Conservation (phyloP, 2,888 invertebrate species). For the Aphrophora alni region DNA sequence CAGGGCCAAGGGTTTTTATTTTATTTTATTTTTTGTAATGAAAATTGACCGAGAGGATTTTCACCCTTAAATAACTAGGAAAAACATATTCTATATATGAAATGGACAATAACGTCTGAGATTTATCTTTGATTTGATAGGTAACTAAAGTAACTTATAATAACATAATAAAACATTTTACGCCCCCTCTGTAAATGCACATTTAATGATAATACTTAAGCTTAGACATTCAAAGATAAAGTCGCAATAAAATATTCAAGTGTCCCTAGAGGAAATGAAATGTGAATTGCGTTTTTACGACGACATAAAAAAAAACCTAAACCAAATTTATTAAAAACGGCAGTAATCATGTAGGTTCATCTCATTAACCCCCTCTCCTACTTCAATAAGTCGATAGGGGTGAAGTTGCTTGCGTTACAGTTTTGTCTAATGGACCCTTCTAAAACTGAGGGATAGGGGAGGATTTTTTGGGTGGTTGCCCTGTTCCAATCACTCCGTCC, state of each 20-base stretch:
- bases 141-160: too few relatives aligned
- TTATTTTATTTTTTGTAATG: too few relatives aligned
- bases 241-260: background rate
- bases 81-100: too few relatives aligned
- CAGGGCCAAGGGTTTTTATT: too few relatives aligned
- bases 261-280: background rate
- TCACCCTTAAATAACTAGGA: too few relatives aligned
- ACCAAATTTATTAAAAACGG: background rate
- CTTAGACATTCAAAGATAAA: background rate
- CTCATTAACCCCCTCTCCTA: background rate
- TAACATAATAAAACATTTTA: too few relatives aligned
- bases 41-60: too few relatives aligned
- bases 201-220: too few relatives aligned
- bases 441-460: background rate
- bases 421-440: background rate
- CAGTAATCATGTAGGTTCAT: background rate
- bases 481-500: background rate
- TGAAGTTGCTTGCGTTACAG: background rate
- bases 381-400: background rate
- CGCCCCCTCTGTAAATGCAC: too few relatives aligned
- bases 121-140: too few relatives aligned
- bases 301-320: background rate
- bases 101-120: too few relatives aligned
- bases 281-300: background rate
- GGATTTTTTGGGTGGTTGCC: background rate